phyloP scores from a whole-genome alignment of 2,797 vertebrate species.

The Spheniscus humboldti region DNA sequence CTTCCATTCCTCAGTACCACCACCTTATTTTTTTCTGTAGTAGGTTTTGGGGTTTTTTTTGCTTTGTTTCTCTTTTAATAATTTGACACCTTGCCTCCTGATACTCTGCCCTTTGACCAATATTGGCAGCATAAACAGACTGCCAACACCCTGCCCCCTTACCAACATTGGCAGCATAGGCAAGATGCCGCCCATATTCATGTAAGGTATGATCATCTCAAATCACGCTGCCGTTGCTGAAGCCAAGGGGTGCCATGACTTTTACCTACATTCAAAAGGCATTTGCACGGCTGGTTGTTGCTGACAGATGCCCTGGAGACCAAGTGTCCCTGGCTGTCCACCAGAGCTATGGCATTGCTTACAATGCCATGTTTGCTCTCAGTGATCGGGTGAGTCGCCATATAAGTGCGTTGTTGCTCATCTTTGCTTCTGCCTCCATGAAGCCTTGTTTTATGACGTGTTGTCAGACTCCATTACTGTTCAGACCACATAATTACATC shows the following conservation, averaged over 20 bases:
- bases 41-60: fast-evolving
- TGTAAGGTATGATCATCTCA: neutral
- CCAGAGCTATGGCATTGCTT: fast-evolving
- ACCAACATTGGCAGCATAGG: neutral
- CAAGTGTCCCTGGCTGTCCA: neutral
- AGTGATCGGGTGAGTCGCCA: fast-evolving
- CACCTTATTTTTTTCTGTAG: neutral
- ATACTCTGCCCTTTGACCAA: neutral
- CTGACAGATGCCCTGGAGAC: neutral
- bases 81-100: neutral
- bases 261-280: neutral
- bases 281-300: fast-evolving
- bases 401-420: neutral
- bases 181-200: neutral
- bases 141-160: neutral
- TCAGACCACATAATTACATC: neutral
- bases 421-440: neutral
- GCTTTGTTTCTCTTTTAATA: neutral
- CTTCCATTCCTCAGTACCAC: neutral
- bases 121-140: neutral
- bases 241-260: neutral
- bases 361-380: neutral
- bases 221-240: neutral
- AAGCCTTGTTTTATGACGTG: neutral
- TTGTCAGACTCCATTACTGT: neutral